A percentile compares a stretch with the other conserved stretches of the same genome.
Conservation (phyloP, 2,113 vertebrate species). For the Myotis davidii region DNA sequence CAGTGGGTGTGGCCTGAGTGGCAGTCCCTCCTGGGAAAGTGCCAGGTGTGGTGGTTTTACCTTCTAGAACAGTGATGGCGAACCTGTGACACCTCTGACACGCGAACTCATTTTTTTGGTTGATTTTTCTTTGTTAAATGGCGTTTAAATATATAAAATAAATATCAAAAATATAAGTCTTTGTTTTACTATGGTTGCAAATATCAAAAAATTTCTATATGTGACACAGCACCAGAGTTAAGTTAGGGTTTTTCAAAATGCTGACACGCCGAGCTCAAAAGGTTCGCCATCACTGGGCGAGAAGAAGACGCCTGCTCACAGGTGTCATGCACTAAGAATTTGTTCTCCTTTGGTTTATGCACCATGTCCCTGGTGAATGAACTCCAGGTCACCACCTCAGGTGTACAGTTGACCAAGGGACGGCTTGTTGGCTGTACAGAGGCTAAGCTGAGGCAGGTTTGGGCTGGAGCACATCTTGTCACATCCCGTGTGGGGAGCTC, state of each 20-base stretch:
- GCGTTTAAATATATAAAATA: too few relatives aligned
- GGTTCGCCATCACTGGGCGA: too few relatives aligned
- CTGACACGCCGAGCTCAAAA: too few relatives aligned
- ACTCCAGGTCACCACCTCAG: neutral
- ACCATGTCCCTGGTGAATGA: neutral
- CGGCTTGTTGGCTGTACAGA: neutral
- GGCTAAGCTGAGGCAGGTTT: neutral
- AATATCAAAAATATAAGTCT: too few relatives aligned
- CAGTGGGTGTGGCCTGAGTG: neutral
- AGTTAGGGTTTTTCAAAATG: too few relatives aligned
- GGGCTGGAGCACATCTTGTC: neutral
- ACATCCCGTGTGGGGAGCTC: neutral
- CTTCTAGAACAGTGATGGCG: neutral
- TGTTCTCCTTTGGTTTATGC: neutral
- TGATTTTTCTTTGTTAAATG: too few relatives aligned
- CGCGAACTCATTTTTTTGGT: too few relatives aligned
- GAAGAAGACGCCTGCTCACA: neutral
- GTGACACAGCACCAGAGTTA: too few relatives aligned
- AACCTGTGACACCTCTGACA: too few relatives aligned
- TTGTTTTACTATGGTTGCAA: too few relatives aligned
- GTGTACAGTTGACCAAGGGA: neutral
- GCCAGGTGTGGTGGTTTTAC: accelerated
- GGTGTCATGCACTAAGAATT: neutral
- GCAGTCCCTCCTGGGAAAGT: neutral
- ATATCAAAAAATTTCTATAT: too few relatives aligned